Evolutionary conservation across 2,797 vertebrate genomes (phyloP), one percentile per base, ranked within the genome.

Genomic region (Tachyglossus aculeatus): DNA sequence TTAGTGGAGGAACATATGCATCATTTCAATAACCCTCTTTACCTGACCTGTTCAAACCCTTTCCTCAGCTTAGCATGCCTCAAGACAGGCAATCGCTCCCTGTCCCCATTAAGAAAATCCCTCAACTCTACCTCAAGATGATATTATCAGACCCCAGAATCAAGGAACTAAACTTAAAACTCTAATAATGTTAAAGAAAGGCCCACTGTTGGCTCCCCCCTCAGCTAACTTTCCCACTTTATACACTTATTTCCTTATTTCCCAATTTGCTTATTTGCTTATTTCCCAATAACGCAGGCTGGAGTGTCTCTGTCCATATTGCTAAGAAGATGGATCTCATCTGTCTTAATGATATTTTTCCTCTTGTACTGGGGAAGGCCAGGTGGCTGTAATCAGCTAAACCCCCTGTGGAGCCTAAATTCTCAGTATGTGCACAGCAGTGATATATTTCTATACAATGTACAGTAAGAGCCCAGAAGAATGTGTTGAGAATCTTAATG

Each of bases 331-430:
- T 31, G 45, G 31, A 15, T 41, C 27, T 63, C 16, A 19, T 40
- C 15, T 13, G 36, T 19, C 16, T 24, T 16, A 27, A 14, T 4
- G 7, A 8, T 36, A 25, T 44, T 48, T 48, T 48, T 7, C 45
- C 7, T 40, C 8, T 47, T 32, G 19, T 24, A 34, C 22, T 25
- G 16, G 4, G 14, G 27, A n/a, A 27, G 33, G 55, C 36, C 11
- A 33, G 10, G 37, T 11, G 22, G 24, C 22, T 9, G 24, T 10
- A 22, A 37, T 13, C 1, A 2, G 13, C 16, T 25, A 55, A n/a
- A 16, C 25, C 13, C 32, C 18, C 14, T 13, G 4, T 0, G 0
- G 7, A 25, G 21, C 4, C 27, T 47, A 40, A 0, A 11, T 2
- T 31, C 38, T 25, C 6, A 36, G 6, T 9, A 12, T 5, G 56